Evolutionary conservation across 2,888 invertebrate genomes (phyloP).

Genomic region (Tetanocera ferruginea): DNA sequence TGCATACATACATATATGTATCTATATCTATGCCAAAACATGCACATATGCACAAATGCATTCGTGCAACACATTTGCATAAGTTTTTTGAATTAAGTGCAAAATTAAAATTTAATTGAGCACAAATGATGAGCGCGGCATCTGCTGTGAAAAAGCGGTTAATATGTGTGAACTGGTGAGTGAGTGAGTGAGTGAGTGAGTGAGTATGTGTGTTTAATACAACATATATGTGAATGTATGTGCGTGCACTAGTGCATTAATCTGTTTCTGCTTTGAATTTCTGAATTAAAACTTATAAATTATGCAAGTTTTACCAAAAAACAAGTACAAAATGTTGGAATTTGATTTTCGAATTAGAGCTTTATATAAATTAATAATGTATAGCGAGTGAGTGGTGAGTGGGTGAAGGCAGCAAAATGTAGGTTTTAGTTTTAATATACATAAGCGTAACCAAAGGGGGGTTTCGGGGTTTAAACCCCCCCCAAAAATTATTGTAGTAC

Average conservation of each 20-base stretch:
- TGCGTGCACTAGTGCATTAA: not conserved
- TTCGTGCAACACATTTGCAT: not conserved
- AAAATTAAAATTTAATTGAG: conserved; percentile 33
- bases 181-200: not conserved
- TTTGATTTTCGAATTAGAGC: conserved; percentile 2
- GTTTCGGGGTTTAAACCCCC: too few relatives aligned
- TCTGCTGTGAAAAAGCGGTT: not conserved
- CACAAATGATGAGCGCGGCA: conserved; percentile 11
- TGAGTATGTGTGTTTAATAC: not conserved
- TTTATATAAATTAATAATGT: conserved; percentile 10
- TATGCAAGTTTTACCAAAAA: conserved; percentile 8
- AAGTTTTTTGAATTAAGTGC: conserved; percentile 21
- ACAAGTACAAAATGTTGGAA: conserved; percentile 1
- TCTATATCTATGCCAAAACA: not conserved
- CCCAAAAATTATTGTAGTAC: too few relatives aligned
- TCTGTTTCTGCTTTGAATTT: not conserved
- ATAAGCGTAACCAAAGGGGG: too few relatives aligned
- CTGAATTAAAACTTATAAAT: conserved; percentile 1
- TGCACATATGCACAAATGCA: not conserved
- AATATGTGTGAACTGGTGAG: not conserved
- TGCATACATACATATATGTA: too few relatives aligned
- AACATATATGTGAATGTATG: not conserved
- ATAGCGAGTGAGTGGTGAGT: not conserved
- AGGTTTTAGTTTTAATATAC: too few relatives aligned
- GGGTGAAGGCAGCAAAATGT: not conserved